Evolutionary conservation across 2,113 vertebrate species (phyloP).

Genomic region (Campylomormyrus numenius): DNA sequence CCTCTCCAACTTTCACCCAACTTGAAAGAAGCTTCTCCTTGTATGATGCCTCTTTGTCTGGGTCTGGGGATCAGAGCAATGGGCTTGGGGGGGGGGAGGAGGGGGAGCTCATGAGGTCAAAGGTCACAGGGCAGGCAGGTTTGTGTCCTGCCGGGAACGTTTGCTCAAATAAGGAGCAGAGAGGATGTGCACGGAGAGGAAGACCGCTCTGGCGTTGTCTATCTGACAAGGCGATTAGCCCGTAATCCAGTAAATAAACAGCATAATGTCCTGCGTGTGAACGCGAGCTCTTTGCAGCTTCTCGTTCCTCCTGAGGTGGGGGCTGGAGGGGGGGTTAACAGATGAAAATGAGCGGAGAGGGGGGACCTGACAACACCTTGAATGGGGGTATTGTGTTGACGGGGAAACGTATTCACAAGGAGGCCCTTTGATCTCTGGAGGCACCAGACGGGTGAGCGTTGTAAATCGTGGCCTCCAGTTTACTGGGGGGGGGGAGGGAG

Average conservation of each 20-base stretch:
- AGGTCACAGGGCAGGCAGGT: not conserved
- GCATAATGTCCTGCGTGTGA: not conserved
- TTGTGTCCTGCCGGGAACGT: not conserved
- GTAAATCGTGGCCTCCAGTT: constrained; percentile 19
- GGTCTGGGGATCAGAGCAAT: not conserved
- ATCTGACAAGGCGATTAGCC: not conserved
- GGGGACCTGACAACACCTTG: constrained; percentile 40
- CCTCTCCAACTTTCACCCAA: constrained; percentile 1
- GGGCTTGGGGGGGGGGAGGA: not conserved
- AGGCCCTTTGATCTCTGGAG: constrained; percentile 36
- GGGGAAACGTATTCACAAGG: constrained; percentile 32
- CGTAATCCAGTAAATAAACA: not conserved
- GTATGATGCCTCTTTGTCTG: not conserved
- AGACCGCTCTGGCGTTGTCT: not conserved
- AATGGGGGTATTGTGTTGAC: constrained; percentile 40
- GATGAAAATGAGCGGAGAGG: constrained; percentile 31
- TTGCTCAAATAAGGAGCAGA: not conserved
- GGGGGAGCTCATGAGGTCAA: not conserved
- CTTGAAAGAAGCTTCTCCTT: not conserved
- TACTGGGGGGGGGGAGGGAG: not conserved
- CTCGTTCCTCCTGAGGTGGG: not conserved
- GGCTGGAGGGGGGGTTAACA: constrained; percentile 9
- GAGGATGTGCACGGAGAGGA: not conserved
- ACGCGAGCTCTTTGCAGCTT: not conserved
- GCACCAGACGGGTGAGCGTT: constrained; percentile 21